Base-by-base conservation (phyloP, 2,797 vertebrate genomes). In the Hephaestus fuliginosus region DNA sequence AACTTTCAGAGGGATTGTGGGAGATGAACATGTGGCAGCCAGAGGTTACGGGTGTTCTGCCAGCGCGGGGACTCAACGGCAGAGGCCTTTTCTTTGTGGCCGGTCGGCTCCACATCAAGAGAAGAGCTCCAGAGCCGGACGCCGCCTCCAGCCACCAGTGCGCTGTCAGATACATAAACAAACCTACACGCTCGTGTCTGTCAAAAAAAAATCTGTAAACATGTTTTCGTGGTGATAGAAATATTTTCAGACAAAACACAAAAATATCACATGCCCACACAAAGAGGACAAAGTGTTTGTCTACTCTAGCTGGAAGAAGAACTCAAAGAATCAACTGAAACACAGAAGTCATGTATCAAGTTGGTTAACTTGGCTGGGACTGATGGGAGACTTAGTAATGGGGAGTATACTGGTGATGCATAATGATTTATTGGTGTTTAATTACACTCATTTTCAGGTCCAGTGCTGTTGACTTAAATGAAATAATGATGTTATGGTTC, bases 21-120 rank as follows among this genome's bases (percentile, higher is more conserved):
- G 71, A 83, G 67, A 84, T 74, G 75, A 87, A 91, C 89, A 92
- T 86, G 89, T 93, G 91, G 91, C 89, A 84, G 41, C 78, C 85
- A 85, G 88, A 90, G 89, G 90, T 89, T 91, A 86, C 4, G 86
- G 80, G 53, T 87, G 75, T 61, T 74, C 81, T 91, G 88, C 91
- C 91, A 93, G 76, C 25, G 3, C 0, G 6, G 64, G 82, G 70
- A 85, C 82, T 70, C 33, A 3, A 70, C 70, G 80, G 83, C 86
- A 48, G 66, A 65, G 65, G 70, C 70, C 74, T 30, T 71, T 88
- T 78, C 64, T 78, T 63, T 74, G 87, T 81, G 91, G 92, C 74
- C 65, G 11, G 62, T 84, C 1, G 3, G 74, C 88, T 79, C 89
- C 89, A 91, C 91, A 89, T 92, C 68, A 92, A 92, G 78, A 67